Evolutionary conservation across 2,888 invertebrate genomes (phyloP).

Genomic region (Eretmocerus hayati): DNA sequence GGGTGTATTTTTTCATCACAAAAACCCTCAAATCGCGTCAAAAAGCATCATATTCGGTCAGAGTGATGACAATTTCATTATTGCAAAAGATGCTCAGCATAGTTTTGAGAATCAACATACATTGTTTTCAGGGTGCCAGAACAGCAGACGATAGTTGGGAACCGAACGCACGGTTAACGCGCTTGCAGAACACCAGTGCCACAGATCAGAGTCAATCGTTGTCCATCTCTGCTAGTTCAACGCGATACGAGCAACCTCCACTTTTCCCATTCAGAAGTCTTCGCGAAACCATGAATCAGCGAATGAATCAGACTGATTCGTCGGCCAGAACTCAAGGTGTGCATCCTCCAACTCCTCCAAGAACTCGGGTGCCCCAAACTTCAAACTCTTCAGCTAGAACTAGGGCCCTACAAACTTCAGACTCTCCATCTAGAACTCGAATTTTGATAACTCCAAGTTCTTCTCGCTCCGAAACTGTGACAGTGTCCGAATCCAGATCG

Average conservation of each 20-base stretch:
- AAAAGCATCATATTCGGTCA: too few species aligned
- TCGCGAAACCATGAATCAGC: slow-evolving; percentile 29
- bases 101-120: too few species aligned
- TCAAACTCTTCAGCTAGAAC: too few species aligned
- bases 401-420: too few species aligned
- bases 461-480: not conserved
- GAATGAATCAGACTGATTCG: slow-evolving; percentile 17
- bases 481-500: not conserved
- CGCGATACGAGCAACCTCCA: slow-evolving; percentile 35
- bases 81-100: too few species aligned
- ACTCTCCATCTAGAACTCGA: too few species aligned
- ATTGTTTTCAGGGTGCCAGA: not conserved
- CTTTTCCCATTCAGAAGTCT: slow-evolving; percentile 35
- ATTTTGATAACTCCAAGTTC: not conserved
- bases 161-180: not conserved
- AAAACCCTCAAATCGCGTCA: too few species aligned
- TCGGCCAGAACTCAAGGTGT: not conserved
- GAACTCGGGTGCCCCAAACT: too few species aligned
- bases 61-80: too few species aligned
- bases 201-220: slow-evolving; percentile 30
- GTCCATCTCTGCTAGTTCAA: slow-evolving; percentile 32
- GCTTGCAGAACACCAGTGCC: slow-evolving; percentile 3
- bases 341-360: too few species aligned
- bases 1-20: too few species aligned
- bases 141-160: slow-evolving; percentile 4